phyloP scores from a whole-genome alignment of 53 echinoderm and acorn worm genomes.

The Actinopyga echinites region DNA sequence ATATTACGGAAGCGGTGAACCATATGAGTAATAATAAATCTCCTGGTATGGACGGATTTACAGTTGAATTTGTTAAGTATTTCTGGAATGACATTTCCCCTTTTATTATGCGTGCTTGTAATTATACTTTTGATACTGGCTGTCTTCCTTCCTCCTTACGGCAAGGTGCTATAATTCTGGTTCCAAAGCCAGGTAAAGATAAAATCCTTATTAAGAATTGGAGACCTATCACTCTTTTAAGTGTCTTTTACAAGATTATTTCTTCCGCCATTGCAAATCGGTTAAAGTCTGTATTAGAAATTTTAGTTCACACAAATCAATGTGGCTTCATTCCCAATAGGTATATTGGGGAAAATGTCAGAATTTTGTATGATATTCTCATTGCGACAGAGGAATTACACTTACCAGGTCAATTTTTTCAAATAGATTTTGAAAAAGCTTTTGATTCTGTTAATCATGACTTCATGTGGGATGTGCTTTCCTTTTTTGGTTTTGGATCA shows the following conservation, averaged over 20 bases:
- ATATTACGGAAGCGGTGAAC: neutral
- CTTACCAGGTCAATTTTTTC: no score
- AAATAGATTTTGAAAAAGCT: no score
- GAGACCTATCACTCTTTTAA: slow-evolving; percentile 10
- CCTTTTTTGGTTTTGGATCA: neutral
- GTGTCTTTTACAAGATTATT: neutral
- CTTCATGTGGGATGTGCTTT: neutral
- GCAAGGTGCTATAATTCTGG: neutral
- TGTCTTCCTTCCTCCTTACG: neutral
- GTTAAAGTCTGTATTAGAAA: neutral
- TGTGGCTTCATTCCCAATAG: neutral
- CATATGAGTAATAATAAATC: slow-evolving; percentile 4
- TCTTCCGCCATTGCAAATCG: neutral
- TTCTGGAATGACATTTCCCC: neutral
- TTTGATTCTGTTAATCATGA: neutral
- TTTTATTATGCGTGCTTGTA: neutral
- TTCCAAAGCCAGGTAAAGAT: neutral
- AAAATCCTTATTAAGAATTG: neutral
- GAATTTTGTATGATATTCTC: neutral
- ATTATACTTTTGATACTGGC: neutral
- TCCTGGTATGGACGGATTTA: slow-evolving; percentile 5
- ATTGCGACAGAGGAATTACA: neutral
- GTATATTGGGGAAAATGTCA: no score
- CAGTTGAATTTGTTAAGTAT: neutral
- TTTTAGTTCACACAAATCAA: neutral